These are phyloP conservation scores for Pithys albifrons DNA, from an alignment of 2,113 vertebrate genomes.

Conservation along the genomic window DNA sequence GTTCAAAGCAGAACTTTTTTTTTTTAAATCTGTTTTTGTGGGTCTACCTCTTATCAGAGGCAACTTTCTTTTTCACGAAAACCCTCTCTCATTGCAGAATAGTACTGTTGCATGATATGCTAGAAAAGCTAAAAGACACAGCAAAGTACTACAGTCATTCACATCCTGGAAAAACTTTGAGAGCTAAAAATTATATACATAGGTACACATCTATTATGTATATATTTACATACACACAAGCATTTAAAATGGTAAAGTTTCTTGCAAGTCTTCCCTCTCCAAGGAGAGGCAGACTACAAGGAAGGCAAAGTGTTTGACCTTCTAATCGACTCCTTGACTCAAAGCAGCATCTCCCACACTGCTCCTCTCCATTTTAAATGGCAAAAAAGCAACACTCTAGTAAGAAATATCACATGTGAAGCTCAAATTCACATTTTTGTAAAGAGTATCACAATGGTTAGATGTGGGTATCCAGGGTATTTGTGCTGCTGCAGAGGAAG, in stretches of 20 bases:
- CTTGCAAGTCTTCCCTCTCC: background rate
- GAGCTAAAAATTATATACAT: background rate
- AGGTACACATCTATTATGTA: background rate
- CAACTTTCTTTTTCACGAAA: background rate
- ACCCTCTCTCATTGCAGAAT: background rate
- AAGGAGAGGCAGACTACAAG: background rate
- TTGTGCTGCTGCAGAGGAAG: background rate
- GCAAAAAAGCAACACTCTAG: background rate
- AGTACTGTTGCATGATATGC: background rate
- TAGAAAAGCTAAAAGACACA: background rate
- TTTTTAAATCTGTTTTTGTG: background rate
- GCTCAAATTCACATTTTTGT: background rate
- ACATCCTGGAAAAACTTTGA: background rate
- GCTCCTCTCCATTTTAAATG: background rate
- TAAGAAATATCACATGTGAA: background rate
- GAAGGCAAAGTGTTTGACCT: background rate
- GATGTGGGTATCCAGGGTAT: background rate
- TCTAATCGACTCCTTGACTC: background rate
- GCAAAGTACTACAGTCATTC: background rate
- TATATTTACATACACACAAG: background rate
- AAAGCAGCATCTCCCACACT: background rate
- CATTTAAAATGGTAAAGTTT: background rate
- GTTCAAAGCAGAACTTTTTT: background rate
- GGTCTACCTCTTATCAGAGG: background rate
- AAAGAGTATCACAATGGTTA: background rate